phyloP scores from a whole-genome alignment of 2,797 vertebrate species.

The Poeciliopsis presidionis region DNA sequence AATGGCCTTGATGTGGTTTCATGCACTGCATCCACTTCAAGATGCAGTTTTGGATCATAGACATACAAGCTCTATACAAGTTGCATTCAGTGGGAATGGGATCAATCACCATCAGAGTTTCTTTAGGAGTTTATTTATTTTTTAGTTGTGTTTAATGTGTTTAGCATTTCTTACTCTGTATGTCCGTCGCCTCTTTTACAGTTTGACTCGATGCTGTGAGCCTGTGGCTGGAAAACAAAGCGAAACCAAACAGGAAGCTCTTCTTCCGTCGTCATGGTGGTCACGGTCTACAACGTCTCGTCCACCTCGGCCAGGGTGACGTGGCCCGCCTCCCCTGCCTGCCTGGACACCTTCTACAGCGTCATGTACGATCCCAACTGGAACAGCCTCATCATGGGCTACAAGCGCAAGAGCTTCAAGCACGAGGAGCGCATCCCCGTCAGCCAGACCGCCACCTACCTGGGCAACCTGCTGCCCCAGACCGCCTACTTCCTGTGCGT shows the following conservation, averaged over 20 bases:
- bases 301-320: constrained; percentile 83
- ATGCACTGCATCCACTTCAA: background rate
- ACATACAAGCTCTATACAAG: background rate
- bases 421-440: constrained; percentile 87
- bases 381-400: constrained; percentile 85
- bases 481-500: constrained; percentile 89
- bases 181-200: constrained; percentile 14
- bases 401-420: constrained; percentile 86
- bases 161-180: background rate
- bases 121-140: background rate
- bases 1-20: too few species aligned
- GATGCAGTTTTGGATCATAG: background rate
- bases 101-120: background rate
- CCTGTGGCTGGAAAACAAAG: background rate
- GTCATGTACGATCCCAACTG: constrained; percentile 91
- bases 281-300: constrained; percentile 85
- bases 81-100: background rate
- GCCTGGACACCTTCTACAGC: constrained; percentile 89
- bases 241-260: background rate
- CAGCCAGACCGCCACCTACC: constrained; percentile 82
- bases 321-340: constrained; percentile 83
- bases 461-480: constrained; percentile 86
- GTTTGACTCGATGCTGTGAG: background rate
- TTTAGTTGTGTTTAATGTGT: background rate
- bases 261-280: constrained; percentile 74